Base-by-base conservation (phyloP, 2,113 vertebrate genomes). In the Solea senegalensis region DNA sequence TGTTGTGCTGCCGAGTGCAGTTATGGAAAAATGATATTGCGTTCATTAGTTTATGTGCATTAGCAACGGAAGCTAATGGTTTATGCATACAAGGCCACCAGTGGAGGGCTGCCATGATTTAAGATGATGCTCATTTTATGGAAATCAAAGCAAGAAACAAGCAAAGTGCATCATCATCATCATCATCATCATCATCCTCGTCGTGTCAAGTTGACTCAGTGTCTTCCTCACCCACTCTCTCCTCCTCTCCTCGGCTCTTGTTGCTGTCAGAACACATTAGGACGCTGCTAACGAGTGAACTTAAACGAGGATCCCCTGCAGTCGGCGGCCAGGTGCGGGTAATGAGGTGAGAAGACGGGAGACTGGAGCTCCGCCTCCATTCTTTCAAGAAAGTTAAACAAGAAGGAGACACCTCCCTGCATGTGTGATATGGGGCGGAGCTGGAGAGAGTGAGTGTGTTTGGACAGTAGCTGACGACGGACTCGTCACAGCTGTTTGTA, bases 91-190 rank as follows among this genome's bases (percentile, higher is more conserved):
- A 62, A 84, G 88, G 79, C 75, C 80, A 90, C 80, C 84, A 87
- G 86, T 56, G 26, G 86, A 86, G 84, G 61, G 63, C 73, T 57
- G 50, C 13, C 62, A 77, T 94, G 93, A 93, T 91, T 87, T 90
- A 93, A 80, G 89, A 83, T 92, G 80, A 94, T 92, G 90, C 83
- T 85, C 74, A 49, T 91, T 93, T 93, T 92, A 94, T 93, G 93
- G 90, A 93, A 93, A 94, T 93, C 78, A 90, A 91, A 89, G 82
- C 83, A n/a, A 86, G 82, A 83, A 90, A 89, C 89, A 84, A 92
- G 89, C 88, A 64, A 5, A 72, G 70, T 56, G 65, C 69, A 72
- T 62, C 1, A 6, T 49, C 76, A 46, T 60, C 34, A 52, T 55
- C 34, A 52, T 55, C 56, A 55, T 45, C 62, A 63, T 52, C 62